These are phyloP conservation scores for Echinometra lucunter DNA, from an alignment of 53 echinoderm and acorn worm genomes.

Conservation along the genomic window DNA sequence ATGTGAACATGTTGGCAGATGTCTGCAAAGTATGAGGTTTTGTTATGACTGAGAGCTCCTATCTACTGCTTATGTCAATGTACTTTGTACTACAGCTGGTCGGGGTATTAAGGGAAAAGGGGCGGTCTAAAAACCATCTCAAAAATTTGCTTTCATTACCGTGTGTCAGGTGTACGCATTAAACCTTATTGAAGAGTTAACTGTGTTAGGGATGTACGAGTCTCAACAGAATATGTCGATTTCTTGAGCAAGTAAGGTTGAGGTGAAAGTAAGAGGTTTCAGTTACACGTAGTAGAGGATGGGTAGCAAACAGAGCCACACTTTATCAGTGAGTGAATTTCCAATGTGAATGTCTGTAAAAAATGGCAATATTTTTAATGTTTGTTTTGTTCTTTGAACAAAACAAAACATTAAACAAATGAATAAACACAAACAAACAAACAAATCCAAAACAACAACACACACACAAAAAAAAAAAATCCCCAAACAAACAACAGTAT, in stretches of 20 bases:
- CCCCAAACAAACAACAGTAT: too few relatives aligned
- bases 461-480: too few relatives aligned
- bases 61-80: slow-evolving; percentile 29
- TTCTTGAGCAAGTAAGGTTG: not conserved
- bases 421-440: too few relatives aligned
- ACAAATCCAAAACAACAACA: too few relatives aligned
- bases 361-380: too few relatives aligned
- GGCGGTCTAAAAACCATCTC: not conserved
- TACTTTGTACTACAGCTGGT: slow-evolving; percentile 14
- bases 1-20: not conserved
- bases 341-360: too few relatives aligned
- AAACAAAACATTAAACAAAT: too few relatives aligned
- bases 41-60: slow-evolving; percentile 12
- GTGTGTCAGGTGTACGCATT: not conserved
- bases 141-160: slow-evolving; percentile 38
- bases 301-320: too few relatives aligned
- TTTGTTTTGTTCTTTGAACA: too few relatives aligned
- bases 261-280: not conserved
- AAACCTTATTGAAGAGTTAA: not conserved
- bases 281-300: too few relatives aligned
- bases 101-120: not conserved
- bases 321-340: too few relatives aligned
- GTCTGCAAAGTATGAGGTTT: not conserved
- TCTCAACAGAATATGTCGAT: not conserved
- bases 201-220: not conserved